Conservation (phyloP, 2,888 invertebrate species). For the Zelleria hepariella region DNA sequence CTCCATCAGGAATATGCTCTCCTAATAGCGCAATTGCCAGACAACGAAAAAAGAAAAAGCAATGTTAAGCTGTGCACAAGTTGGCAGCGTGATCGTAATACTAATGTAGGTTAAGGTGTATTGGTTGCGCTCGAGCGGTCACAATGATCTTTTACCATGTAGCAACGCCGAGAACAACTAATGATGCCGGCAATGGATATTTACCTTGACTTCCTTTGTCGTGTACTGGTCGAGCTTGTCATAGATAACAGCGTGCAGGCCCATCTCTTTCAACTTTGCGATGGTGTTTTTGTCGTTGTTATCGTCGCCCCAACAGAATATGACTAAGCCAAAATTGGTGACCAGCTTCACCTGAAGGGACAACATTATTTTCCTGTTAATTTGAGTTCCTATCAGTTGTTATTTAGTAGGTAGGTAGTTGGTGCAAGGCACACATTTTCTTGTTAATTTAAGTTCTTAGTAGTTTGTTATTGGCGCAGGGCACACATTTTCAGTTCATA, state of each 20-base stretch:
- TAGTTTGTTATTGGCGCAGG: neutral
- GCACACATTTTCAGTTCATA: too few species aligned
- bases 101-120: neutral
- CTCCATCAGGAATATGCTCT: conserved; percentile 86
- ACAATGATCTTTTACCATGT: neutral
- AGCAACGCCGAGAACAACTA: neutral
- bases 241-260: conserved; percentile 96
- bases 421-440: too few species aligned
- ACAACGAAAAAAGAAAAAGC: neutral
- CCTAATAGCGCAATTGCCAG: conserved; percentile 48
- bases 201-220: conserved; percentile 77
- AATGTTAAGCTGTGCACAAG: neutral
- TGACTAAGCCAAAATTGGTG: conserved; percentile 84
- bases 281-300: conserved; percentile 91
- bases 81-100: neutral
- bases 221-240: conserved; percentile 89
- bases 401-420: neutral
- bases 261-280: conserved; percentile 86
- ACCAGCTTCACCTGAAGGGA: conserved; percentile 78
- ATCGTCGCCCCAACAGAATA: conserved; percentile 98
- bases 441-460: neutral
- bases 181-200: neutral
- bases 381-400: neutral
- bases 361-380: neutral
- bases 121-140: neutral